Evolutionary conservation across 2,888 invertebrate genomes (phyloP), one percentile per base, ranked within the genome.

Genomic region (Melangyna quadrimaculata): DNA sequence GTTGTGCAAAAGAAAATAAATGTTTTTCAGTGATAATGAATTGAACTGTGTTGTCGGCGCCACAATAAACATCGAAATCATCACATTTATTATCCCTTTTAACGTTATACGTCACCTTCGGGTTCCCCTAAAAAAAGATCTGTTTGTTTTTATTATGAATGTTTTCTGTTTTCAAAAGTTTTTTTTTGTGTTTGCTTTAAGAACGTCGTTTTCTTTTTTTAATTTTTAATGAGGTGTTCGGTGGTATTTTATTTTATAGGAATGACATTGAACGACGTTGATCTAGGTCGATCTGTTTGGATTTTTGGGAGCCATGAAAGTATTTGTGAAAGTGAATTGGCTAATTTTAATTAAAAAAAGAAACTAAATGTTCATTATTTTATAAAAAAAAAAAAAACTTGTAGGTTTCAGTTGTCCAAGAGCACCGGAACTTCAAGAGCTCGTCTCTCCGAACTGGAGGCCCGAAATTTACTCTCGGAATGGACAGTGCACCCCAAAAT

Each of bases 1-100:
- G 51, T 55, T 80, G 72, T 75, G 70, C 45, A 37, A 80, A 69
- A 61, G 55, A 65, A 69, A 43, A 80, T 53, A 17, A 19, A 27
- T 53, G 22, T 45, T 61, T 45, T 48, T 19, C 9, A 70, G 65
- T 77, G 81, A 81, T 77, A 77, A 77, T 10, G 51, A 74, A 43
- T 14, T 59, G 45, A 24, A 35, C 8, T 22, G 37, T 35, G 22
- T 35, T 35, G 22, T 12, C 19, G 37, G 45, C 45, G n/a, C 32
- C 63, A 37, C 27, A 29, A 1, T 35, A n/a, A 51, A 63, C n/a
- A 70, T 71, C 59, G 77, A 77, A 77, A 77, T 77, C 51, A 81
- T 72, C 65, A 19, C 77, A 72, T 57, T 67, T 81, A 29, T 71
- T 65, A 72, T 48, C 48, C 57, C 22, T 45, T 19, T 8, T 9